phyloP scores from a whole-genome alignment of 1,140 invertebrate species.

The Formica exsecta region DNA sequence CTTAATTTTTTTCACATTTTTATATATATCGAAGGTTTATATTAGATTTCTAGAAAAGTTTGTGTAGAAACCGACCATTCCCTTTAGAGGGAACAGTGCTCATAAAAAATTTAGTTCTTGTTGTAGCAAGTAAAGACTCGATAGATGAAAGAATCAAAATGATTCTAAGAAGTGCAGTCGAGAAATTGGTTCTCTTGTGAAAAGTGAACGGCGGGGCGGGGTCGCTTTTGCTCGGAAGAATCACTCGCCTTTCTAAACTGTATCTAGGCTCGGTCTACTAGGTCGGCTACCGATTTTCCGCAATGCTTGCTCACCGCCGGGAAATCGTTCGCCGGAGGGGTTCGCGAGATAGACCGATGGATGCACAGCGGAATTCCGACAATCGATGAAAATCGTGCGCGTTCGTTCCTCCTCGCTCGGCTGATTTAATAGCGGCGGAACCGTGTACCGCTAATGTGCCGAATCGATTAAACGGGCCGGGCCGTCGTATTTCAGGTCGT shows the following conservation, averaged over 20 bases:
- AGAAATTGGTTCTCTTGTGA: constrained; percentile 79
- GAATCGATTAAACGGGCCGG: constrained; percentile 63
- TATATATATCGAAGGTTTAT: no score
- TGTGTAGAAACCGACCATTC: neutral
- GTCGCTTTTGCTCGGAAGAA: constrained; percentile 73
- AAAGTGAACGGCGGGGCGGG: constrained; percentile 79
- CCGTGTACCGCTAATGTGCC: constrained; percentile 66
- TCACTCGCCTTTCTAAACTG: constrained; percentile 83
- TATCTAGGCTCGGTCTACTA: constrained; percentile 50
- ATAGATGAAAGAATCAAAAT: neutral
- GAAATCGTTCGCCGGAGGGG: neutral
- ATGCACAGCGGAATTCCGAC: neutral
- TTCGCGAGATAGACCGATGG: neutral
- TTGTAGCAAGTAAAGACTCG: constrained; percentile 18
- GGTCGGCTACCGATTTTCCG: constrained; percentile 56
- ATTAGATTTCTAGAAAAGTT: neutral
- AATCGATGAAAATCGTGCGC: constrained; percentile 54
- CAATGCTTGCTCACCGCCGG: neutral
- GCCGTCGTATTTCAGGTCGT: constrained; percentile 28
- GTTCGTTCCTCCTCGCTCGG: constrained; percentile 37
- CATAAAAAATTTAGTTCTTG: constrained; percentile 29
- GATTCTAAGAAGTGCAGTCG: constrained; percentile 69
- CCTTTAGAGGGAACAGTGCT: neutral
- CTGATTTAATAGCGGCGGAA: constrained; percentile 62
- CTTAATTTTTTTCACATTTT: no score